These are phyloP conservation scores for Tarsius wallacei DNA, from an alignment of 2,797 vertebrate genomes.

Conservation along the genomic window DNA sequence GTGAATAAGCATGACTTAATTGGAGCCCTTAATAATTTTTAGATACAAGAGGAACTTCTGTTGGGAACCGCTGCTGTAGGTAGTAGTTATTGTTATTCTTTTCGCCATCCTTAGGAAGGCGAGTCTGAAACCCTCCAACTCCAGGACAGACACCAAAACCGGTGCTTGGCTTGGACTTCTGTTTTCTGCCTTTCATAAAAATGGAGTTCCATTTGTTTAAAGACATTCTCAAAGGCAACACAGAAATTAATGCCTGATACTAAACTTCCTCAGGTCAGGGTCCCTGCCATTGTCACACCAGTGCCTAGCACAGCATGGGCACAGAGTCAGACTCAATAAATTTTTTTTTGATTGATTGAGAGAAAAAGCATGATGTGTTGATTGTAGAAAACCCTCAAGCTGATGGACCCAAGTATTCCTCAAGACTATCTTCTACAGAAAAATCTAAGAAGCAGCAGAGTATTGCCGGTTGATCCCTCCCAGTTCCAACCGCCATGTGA, in stretches of 20 bases:
- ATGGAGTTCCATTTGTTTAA: not conserved
- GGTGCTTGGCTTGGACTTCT: not conserved
- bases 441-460: not conserved
- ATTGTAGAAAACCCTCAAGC: not conserved
- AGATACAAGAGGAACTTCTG: no score
- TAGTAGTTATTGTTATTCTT: not conserved
- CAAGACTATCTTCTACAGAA: not conserved
- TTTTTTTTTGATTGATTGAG: not conserved
- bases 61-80: not conserved
- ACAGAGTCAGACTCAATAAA: not conserved
- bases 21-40: not conserved
- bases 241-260: not conserved
- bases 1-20: not conserved
- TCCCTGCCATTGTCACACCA: not conserved
- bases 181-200: not conserved
- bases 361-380: not conserved
- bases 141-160: not conserved
- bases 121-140: not conserved
- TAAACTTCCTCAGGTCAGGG: not conserved
- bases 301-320: not conserved
- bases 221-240: not conserved
- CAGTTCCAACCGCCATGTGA: not conserved
- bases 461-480: not conserved
- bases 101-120: accelerated
- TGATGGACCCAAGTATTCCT: not conserved